A percentile compares a stretch with the other conserved stretches of the same genome.
Conservation (phyloP, 2,113 vertebrate genomes). For the Proteles cristata region DNA sequence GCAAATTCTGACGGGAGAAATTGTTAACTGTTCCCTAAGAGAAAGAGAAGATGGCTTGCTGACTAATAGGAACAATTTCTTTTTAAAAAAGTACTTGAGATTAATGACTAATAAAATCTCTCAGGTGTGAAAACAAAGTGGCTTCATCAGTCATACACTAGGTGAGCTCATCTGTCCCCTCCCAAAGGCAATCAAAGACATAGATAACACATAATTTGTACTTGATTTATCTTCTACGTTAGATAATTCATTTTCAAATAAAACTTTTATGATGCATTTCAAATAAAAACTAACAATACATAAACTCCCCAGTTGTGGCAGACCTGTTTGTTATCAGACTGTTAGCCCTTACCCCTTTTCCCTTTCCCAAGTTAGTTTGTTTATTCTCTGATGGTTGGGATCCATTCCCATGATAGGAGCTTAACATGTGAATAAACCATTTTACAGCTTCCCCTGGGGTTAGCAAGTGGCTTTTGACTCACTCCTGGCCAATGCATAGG, state of each 20-base stretch:
- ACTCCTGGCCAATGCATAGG: neutral
- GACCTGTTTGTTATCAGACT: neutral
- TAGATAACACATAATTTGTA: neutral
- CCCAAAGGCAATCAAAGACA: neutral
- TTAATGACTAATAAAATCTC: neutral
- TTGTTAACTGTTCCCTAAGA: neutral
- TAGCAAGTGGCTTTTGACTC: neutral
- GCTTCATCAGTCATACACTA: neutral
- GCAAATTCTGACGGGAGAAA: neutral
- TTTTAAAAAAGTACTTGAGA: neutral
- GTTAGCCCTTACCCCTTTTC: neutral
- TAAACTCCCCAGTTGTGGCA: neutral
- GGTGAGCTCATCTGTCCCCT: neutral
- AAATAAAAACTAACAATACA: neutral
- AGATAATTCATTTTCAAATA: neutral
- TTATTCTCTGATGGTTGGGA: neutral
- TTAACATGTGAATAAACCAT: neutral
- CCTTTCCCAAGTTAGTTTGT: neutral
- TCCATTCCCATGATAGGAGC: neutral
- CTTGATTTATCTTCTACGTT: neutral
- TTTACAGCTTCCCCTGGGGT: neutral
- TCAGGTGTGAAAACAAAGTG: neutral
- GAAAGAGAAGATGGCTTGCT: neutral
- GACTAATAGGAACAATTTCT: neutral
- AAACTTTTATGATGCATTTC: neutral